phyloP scores from a whole-genome alignment of 2,113 vertebrate species.

The Morone saxatilis region DNA sequence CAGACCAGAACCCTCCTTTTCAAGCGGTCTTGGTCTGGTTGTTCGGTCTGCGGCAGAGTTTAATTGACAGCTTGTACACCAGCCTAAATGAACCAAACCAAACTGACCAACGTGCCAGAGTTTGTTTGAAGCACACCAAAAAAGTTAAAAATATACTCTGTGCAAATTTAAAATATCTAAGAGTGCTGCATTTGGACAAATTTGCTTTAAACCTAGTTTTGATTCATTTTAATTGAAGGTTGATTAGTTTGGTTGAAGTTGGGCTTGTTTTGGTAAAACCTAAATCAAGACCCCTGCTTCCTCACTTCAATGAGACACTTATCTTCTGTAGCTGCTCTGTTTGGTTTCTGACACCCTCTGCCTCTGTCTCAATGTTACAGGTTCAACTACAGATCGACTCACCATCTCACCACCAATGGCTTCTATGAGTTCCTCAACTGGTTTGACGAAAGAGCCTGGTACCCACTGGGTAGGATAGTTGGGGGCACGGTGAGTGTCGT shows the following conservation, averaged over 20 bases:
- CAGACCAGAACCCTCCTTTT: not conserved
- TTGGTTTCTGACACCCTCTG: not conserved
- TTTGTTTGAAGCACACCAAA: not conserved
- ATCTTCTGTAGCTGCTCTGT: not conserved
- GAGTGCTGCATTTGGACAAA: not conserved
- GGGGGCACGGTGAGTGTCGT: slow-evolving; percentile 92
- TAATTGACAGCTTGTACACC: too few species aligned
- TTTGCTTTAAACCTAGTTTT: not conserved
- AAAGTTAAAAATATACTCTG: not conserved
- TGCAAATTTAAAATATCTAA: too few species aligned
- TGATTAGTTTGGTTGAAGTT: not conserved
- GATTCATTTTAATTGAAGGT: too few species aligned
- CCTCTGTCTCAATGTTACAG: slow-evolving; percentile 74
- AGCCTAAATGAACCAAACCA: too few species aligned
- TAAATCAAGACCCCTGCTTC: not conserved
- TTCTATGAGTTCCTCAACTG: slow-evolving; percentile 99
- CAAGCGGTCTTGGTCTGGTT: too few species aligned
- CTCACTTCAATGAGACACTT: not conserved
- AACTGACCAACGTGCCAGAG: not conserved
- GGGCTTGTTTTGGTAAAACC: not conserved
- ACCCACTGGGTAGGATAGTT: slow-evolving; percentile 95
- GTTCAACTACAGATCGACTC: slow-evolving; percentile 98
- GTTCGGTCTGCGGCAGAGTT: too few species aligned
- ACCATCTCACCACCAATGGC: slow-evolving; percentile 95
- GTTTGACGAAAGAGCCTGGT: slow-evolving; percentile 98